Evolutionary conservation across 2,113 vertebrate genomes (phyloP), one percentile per base, ranked within the genome.

Genomic region (Scomber colias): DNA sequence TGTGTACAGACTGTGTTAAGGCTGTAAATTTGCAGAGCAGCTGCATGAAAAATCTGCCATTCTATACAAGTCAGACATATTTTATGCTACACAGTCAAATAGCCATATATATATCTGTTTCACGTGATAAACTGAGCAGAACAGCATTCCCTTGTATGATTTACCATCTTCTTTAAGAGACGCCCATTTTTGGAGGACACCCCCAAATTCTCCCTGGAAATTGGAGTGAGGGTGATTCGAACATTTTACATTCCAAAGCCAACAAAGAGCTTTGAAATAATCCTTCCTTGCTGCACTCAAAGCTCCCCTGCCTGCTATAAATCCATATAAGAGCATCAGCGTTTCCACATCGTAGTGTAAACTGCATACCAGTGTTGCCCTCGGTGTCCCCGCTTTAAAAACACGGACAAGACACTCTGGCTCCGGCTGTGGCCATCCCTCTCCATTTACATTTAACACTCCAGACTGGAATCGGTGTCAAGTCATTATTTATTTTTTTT

Each of bases 301-400:
- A 69, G 77, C 79, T 81, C 75, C 65, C 84, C 78, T 57, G 75
- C 49, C 54, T 71, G 79, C 63, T 63, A 78, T 77, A 85, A 92
- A 90, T 89, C 85, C 85, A 86, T 79, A 81, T 78, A 88, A 89
- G 81, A 83, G 72, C 86, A 83, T 81, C 81, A 73, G 65, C 7
- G 24, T 45, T 85, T 79, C 84, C 35, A 44, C 56, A 60, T 81
- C 31, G 0, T 62, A 68, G 76, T 21, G 46, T 71, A 83, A 86
- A 87, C 85, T 44, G 72, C 75, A 87, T 87, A 82, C 84, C 85
- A 81, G 62, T 0, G n/a, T 77, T 83, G 74, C 62, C 72, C 78
- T 83, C 53, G 0, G 48, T 53, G 77, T 88, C 79, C 80, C 12
- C 56, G 31, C 51, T 78, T 86, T 53, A 53, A 83, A 78, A 81